These are phyloP conservation scores for Pseudolaguvia tuberculata DNA, from an alignment of 2,113 vertebrate species.

Conservation along the genomic window DNA sequence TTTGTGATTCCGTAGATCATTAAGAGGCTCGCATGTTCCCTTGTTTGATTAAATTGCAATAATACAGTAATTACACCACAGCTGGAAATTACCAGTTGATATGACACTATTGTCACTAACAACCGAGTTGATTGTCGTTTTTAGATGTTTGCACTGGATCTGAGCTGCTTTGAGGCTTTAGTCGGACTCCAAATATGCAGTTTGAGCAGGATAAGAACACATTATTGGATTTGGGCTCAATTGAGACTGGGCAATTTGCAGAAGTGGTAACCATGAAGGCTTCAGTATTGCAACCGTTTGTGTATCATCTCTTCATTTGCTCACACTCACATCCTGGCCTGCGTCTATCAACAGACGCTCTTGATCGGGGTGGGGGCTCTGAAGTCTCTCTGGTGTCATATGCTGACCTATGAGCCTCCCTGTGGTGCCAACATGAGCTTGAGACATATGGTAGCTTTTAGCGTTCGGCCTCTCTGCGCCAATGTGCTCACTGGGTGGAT, in stretches of 20 bases:
- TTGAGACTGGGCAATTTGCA: background rate
- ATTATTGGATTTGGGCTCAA: background rate
- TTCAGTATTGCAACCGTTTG: background rate
- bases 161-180: background rate
- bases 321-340: background rate
- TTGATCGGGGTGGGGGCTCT: background rate
- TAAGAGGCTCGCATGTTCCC: background rate
- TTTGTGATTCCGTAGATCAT: background rate
- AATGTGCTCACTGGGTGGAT: background rate
- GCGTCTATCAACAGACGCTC: background rate
- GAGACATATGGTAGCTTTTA: constrained; percentile 27
- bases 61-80: background rate
- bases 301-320: background rate
- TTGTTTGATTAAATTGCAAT: background rate
- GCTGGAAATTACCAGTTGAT: background rate
- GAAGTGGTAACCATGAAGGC: background rate
- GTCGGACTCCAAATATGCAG: background rate
- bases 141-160: background rate
- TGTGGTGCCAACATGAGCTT: background rate
- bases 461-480: background rate
- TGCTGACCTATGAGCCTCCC: constrained; percentile 6
- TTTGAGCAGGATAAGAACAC: constrained; percentile 1
- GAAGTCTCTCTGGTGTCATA: background rate
- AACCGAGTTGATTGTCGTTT: constrained; percentile 10
- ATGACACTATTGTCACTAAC: background rate